A percentile compares a stretch with the other conserved stretches of the same genome.
phyloP scores from a whole-genome alignment of 2,113 vertebrate species.

The Corydoras sp. region DNA sequence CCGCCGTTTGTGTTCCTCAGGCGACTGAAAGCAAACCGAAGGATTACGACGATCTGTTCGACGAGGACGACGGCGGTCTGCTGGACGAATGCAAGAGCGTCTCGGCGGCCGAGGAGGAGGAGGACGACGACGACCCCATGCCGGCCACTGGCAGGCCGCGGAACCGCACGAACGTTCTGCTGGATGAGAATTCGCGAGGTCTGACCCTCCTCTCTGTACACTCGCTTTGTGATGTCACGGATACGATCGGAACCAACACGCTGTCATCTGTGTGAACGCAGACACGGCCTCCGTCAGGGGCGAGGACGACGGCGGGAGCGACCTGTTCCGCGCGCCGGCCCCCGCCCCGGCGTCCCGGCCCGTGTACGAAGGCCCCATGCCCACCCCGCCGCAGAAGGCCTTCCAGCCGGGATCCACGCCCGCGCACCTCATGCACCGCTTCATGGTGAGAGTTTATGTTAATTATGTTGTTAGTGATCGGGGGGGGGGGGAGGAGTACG shows the following conservation, averaged over 20 bases:
- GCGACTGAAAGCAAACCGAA: constrained; percentile 26
- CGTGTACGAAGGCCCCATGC: constrained; percentile 79
- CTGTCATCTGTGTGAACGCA: constrained; percentile 39
- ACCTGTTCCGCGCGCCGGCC: constrained; percentile 45
- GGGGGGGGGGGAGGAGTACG: not conserved
- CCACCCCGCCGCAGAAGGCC: constrained; percentile 81
- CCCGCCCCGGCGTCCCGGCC: constrained; percentile 52
- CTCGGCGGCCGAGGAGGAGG: constrained; percentile 53
- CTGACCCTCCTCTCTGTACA: constrained; percentile 28
- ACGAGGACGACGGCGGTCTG: constrained; percentile 68
- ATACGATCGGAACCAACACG: no score
- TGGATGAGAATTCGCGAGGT: constrained; percentile 87
- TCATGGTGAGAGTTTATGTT: constrained; percentile 73
- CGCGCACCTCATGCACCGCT: constrained; percentile 84
- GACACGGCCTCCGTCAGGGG: constrained; percentile 73
- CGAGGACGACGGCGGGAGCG: constrained; percentile 55
- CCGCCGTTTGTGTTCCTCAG: constrained; percentile 23
- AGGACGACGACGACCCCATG: constrained; percentile 67
- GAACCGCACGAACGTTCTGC: constrained; percentile 67
- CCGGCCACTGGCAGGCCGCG: constrained; percentile 61
- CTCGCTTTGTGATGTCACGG: not conserved
- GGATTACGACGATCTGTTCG: constrained; percentile 81
- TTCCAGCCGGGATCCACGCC: constrained; percentile 92
- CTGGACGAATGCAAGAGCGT: constrained; percentile 69
- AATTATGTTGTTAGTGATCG: no score